Evolutionary conservation across 2,888 invertebrate genomes (phyloP).

Genomic region (Nephrotoma guestfalica): DNA sequence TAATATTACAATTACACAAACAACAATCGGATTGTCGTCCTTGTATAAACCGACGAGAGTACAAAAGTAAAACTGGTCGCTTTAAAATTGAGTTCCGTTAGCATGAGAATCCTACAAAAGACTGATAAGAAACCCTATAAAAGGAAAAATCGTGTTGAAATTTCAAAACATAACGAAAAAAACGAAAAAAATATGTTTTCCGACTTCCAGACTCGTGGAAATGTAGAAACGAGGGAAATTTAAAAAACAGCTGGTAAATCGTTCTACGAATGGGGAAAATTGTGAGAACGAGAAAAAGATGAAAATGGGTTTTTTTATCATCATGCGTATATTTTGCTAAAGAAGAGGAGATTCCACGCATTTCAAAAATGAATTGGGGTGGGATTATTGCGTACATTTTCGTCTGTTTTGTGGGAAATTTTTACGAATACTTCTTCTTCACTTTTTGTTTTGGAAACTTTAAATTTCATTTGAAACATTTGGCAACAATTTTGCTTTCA

Average conservation of each 20-base stretch:
- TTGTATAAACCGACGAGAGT: not conserved
- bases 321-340: too few relatives aligned
- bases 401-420: too few relatives aligned
- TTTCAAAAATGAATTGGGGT: too few relatives aligned
- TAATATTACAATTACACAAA: not conserved
- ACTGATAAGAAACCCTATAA: not conserved
- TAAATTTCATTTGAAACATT: not conserved
- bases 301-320: too few relatives aligned
- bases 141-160: not conserved
- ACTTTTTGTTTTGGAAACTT: not conserved
- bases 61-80: not conserved
- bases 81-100: not conserved
- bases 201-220: not conserved
- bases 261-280: too few relatives aligned
- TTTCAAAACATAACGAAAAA: not conserved
- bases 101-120: not conserved
- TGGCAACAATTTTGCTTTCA: not conserved
- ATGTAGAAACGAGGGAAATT: not conserved
- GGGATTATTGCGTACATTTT: too few relatives aligned
- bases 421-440: not conserved
- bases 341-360: too few relatives aligned
- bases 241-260: not conserved
- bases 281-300: too few relatives aligned
- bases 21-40: not conserved
- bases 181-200: not conserved